Base-by-base conservation (phyloP, 2,888 invertebrate species). In the Balanococcus diminutus region DNA sequence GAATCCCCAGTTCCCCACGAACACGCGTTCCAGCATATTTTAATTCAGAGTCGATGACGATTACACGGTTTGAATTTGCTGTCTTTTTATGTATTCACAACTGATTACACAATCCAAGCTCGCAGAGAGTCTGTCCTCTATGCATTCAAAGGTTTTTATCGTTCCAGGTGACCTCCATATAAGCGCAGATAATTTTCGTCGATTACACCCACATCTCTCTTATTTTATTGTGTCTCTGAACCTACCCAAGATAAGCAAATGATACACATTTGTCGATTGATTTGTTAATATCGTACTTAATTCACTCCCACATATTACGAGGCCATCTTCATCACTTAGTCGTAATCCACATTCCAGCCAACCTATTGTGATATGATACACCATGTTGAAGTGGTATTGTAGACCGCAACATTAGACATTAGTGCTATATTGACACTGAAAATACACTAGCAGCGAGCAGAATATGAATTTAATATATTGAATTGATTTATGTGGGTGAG, bases 211-310 rank as follows among this genome's bases (percentile, higher is more conserved):
- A 67, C 67, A 67, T 67, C 22, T 19, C 11, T 22, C 11, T 56
- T 8, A n/a, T 46, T 56, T 56, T 8, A n/a, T 46, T 56, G 19
- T 51, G 56, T 56, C 22, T 22, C 22, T 56, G 2, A 56, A 22
- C 8, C 42, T 42, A 46, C 3, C 25, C 25, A 51, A 2, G n/a
- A 5, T 51, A 28, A 25, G 61, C 28, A 67, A 67, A 67, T 67
- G 67, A 67, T 67, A 67, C 67, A 67, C 14, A 67, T 67, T 28
- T 28, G 28, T 67, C 67, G 67, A 67, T 67, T 67, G 67, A 67
- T 67, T 67, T 67, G 67, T 67, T 67, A 67, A 31, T n/a, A n/a
- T 67, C 67, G 28, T 28, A n/a, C 67, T 67, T n/a, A n/a, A n/a
- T n/a, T 67, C 31, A 28, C 67, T 67, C 67, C 67, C 67, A 67